Evolutionary conservation across 2,113 vertebrate genomes (phyloP), one percentile per base, ranked within the genome.

Genomic region (Perognathus longimembris): DNA sequence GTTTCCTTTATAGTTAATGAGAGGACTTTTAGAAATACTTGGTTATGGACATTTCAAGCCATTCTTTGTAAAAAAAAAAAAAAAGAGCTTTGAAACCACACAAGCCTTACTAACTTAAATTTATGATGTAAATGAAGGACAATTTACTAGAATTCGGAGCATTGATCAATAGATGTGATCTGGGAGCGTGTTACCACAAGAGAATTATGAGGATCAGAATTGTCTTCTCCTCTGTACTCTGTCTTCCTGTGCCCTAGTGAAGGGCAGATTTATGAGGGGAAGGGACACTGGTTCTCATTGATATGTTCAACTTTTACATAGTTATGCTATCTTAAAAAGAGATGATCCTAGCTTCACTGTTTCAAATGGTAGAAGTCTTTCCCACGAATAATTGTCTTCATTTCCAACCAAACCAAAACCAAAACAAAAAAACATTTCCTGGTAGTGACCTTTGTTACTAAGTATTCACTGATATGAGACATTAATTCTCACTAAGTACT

Each of bases 311-410:
- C 6, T 34, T 70, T 66, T 86, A 59, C 5, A 1, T 22, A 75
- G 15, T 66, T 42, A 1, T 73, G 36, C 22, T 91, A 21, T 28
- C n/a, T 92, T 36, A 22, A 8, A 30, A 24, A 40, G 57, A 66
- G 71, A 71, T 45, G 30, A 67, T 36, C 2, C 18, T 63, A 9
- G 30, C 59, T 34, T 64, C 28, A 32, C 30, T 95, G 34, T 67
- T 91, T 82, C 30, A 81, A 64, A 45, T 82, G n/a, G 42, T 50
- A 50, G 28, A 90, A 85, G 30, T 88, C 36, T 87, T 95, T 88
- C 42, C 42, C 21, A 5, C 70, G 20, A 11, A 50, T 36, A 54
- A 11, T 3, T 54, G 36, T 77, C 85, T 77, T 87, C 50, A 75
- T 91, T 54, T 89, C 70, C 50, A 8, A 3, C 71, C 11, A 54